A percentile compares a stretch with the other conserved stretches of the same genome.
Evolutionary conservation across 2,797 vertebrate species (phyloP).

Genomic region (Setipinna tenuifilis): DNA sequence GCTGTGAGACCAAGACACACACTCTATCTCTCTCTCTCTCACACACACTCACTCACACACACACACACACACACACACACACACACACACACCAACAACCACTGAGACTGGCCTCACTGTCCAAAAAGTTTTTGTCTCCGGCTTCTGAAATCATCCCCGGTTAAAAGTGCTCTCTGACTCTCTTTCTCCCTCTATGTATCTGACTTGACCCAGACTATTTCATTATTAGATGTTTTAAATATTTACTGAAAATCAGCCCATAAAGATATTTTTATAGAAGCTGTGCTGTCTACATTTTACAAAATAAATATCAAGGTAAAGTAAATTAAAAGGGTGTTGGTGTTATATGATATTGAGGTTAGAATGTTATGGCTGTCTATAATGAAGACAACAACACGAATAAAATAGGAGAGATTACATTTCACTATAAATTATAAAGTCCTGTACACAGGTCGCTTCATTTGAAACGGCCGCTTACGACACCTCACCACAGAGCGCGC

Average conservation of each 20-base stretch:
- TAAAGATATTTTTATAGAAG: neutral
- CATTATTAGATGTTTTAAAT: neutral
- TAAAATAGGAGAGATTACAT: neutral
- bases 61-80: neutral
- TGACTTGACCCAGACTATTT: neutral
- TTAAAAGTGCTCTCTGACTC: neutral
- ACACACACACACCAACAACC: neutral
- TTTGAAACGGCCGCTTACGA: neutral
- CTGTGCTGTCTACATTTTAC: neutral
- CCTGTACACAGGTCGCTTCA: neutral
- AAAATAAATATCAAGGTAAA: neutral
- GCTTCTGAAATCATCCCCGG: neutral
- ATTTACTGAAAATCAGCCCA: neutral
- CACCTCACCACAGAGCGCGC: constrained; percentile 7
- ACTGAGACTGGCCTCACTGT: neutral
- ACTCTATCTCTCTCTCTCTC: neutral
- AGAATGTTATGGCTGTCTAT: neutral
- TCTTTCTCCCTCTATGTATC: neutral
- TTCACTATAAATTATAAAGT: neutral
- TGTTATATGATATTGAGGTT: neutral
- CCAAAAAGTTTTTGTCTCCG: neutral
- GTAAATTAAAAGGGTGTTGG: neutral
- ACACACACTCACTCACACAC: neutral
- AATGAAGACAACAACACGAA: neutral
- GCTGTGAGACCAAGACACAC: neutral